Conservation (phyloP, 2,797 vertebrate species). For the Sebastes aleutianus region DNA sequence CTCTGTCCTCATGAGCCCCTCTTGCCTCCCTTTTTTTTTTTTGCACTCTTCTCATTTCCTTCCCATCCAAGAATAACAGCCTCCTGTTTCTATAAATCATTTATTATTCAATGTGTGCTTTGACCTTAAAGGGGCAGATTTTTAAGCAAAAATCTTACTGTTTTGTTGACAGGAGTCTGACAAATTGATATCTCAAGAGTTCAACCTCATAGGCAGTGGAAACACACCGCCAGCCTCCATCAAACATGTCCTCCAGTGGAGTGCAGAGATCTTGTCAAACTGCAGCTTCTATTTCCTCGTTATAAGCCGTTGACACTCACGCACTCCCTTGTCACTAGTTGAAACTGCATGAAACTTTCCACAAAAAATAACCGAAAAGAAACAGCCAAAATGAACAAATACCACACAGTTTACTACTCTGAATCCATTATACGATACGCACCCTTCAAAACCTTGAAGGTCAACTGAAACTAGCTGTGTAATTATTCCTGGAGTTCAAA, state of each 20-base stretch:
- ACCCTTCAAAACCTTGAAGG: neutral
- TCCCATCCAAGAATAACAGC: neutral
- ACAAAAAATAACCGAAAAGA: constrained; percentile 3
- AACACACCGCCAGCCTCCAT: neutral
- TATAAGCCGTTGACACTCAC: neutral
- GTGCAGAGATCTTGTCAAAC: constrained; percentile 27
- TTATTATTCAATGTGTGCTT: constrained; percentile 9
- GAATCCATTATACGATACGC: neutral
- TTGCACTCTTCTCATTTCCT: neutral
- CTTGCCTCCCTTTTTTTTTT: neutral
- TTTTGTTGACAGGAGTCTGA: constrained; percentile 1
- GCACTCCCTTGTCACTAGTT: neutral
- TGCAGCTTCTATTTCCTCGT: constrained; percentile 9
- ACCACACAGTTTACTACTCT: neutral
- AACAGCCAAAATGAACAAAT: neutral
- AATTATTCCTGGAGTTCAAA: constrained; percentile 2
- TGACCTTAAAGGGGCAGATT: neutral
- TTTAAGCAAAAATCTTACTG: neutral
- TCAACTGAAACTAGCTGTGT: neutral
- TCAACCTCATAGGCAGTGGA: constrained; percentile 1
- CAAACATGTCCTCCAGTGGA: constrained; percentile 25
- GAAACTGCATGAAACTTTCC: neutral
- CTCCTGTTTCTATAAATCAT: neutral
- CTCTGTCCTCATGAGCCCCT: neutral
- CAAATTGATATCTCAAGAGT: constrained; percentile 2